phyloP scores from a whole-genome alignment of 2,113 vertebrate species.

The Brachyhypopomus gauderio region DNA sequence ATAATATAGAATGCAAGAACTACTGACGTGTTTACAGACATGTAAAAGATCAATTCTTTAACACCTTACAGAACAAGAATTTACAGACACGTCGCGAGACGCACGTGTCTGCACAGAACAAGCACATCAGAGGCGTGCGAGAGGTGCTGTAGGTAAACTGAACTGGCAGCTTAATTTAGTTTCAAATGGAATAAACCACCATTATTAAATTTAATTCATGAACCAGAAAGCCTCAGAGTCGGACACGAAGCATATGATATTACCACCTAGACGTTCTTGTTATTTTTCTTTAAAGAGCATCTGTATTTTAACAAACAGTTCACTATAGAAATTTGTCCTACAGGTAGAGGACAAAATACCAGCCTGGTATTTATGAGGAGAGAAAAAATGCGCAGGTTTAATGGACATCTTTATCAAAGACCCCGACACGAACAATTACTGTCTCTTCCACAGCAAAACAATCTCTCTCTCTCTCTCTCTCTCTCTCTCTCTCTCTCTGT shows the following conservation, averaged over 20 bases:
- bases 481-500: conserved; percentile 1
- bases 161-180: too few species aligned
- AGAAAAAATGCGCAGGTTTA: background rate
- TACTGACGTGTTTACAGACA: too few species aligned
- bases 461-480: background rate
- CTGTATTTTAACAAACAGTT: background rate
- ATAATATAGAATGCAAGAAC: too few species aligned
- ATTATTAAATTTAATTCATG: too few species aligned
- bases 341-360: conserved; percentile 27
- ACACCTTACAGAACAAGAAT: too few species aligned
- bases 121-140: too few species aligned
- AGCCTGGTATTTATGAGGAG: conserved; percentile 29
- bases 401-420: conserved; percentile 33
- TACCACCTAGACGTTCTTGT: background rate
- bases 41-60: too few species aligned
- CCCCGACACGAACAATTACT: conserved; percentile 30
- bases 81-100: too few species aligned
- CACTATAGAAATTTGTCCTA: background rate
- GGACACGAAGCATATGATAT: background rate
- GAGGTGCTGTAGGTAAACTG: too few species aligned
- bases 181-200: too few species aligned
- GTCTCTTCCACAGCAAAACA: conserved; percentile 30
- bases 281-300: background rate
- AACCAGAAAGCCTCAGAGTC: background rate
- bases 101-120: too few species aligned